These are phyloP conservation scores for Ploceus nigricollis DNA, from an alignment of 2,113 vertebrate species.

Conservation along the genomic window DNA sequence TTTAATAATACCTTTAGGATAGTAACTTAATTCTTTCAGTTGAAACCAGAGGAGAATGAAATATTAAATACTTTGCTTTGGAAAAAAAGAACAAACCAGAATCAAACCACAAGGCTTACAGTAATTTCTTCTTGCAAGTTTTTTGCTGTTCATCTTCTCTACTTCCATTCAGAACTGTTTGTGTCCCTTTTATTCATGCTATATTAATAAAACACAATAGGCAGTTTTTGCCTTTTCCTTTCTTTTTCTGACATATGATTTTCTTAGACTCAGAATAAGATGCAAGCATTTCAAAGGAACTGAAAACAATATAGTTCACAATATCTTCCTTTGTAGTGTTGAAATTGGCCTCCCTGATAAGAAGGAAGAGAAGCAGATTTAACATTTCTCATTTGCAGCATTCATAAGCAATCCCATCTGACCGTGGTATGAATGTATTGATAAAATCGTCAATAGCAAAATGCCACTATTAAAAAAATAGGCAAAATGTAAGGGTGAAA, in stretches of 20 bases:
- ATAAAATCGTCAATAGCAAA: not conserved
- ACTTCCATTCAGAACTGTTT: not conserved
- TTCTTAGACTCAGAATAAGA: not conserved
- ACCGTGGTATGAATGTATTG: not conserved
- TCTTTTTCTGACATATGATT: not conserved
- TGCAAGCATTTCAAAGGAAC: not conserved
- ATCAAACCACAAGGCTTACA: not conserved
- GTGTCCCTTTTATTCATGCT: not conserved
- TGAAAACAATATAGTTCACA: not conserved
- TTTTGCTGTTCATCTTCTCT: not conserved
- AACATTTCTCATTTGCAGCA: not conserved
- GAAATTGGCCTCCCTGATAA: not conserved
- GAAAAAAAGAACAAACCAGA: not conserved
- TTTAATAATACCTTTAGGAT: not conserved
- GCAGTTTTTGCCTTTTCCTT: not conserved
- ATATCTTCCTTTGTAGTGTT: not conserved
- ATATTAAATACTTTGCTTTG: not conserved
- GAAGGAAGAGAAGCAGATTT: not conserved
- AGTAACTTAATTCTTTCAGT: not conserved
- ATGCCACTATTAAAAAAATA: not conserved
- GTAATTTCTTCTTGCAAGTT: not conserved
- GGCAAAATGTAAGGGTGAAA: not conserved
- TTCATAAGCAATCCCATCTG: not conserved
- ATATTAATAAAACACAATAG: not conserved
- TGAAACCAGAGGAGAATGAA: not conserved